These are phyloP conservation scores for Cathartes aura DNA, from an alignment of 2,113 vertebrate genomes.

Conservation along the genomic window DNA sequence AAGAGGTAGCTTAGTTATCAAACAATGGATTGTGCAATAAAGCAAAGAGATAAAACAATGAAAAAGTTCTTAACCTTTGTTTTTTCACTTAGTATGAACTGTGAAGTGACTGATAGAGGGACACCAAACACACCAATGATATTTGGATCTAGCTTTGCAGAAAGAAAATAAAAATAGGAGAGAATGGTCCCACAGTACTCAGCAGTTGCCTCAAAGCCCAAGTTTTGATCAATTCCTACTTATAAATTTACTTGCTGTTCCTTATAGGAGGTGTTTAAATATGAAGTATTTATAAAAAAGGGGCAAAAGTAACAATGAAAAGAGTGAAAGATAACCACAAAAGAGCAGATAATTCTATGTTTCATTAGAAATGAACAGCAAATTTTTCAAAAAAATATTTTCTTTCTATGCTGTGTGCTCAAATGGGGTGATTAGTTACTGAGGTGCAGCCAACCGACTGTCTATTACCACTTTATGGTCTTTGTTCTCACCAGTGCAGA, in stretches of 20 bases:
- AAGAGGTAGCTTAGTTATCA: neutral
- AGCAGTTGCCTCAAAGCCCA: neutral
- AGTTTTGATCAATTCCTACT: neutral
- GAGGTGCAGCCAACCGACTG: neutral
- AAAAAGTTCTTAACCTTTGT: neutral
- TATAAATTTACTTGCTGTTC: neutral
- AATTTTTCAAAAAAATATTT: fast-evolving
- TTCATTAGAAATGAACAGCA: neutral
- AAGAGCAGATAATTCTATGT: neutral
- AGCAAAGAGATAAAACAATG: neutral
- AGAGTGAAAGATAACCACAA: neutral
- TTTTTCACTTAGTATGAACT: neutral
- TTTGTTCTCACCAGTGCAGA: neutral
- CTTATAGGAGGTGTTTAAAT: neutral
- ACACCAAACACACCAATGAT: neutral
- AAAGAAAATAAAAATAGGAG: neutral
- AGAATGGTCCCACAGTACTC: neutral
- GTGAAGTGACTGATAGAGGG: neutral
- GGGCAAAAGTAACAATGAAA: neutral
- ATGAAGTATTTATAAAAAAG: neutral
- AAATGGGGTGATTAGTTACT: neutral
- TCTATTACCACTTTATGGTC: neutral
- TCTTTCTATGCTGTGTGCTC: neutral
- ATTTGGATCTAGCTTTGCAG: neutral
- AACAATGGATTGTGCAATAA: neutral